Base-by-base conservation (phyloP, 2,888 invertebrate species). In the Archips xylosteana region DNA sequence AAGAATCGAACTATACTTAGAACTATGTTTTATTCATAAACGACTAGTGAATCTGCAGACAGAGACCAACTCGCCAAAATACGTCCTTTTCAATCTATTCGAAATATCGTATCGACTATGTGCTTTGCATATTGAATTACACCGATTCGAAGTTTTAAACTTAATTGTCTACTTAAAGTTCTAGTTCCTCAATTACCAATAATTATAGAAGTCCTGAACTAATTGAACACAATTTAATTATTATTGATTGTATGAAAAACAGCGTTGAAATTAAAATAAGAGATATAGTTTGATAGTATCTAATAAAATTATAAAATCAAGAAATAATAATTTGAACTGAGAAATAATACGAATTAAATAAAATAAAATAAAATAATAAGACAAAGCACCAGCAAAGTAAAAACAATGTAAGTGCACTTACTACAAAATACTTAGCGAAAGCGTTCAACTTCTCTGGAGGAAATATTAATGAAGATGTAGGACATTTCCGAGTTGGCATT, bases 391-490 rank as follows among this genome's bases (percentile, higher is more conserved):
- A 34, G 12, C 39, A 45, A 68, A 62, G 15, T 5, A n/a, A 4
- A 63, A 34, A 47, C 60, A 70, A 12, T 57, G 15, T 10, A 60
- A 51, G 61, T 34, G 9, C 47, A 32, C 9, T 47, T 71, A 13
- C 54, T 2, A 32, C 45, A 57, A 59, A 71, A 42, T 13, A 51
- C 39, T 66, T 65, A 61, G 66, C 66, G 61, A 61, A 72, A 67
- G 34, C 54, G 36, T 23, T 54, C n/a, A 32, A 42, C 49, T 42
- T 39, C 32, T 12, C 32, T 75, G 74, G 79, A 78, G 84, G 83
- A 86, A 87, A 87, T 89, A 89, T 90, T 90, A 91, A 90, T 89
- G 89, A 89, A 89, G 89, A 89, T 89, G 90, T 89, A 87, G 78
- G 85, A 90, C 89, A 89, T 85, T 87, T 83, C 81, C 80, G 79